Evolutionary conservation across 2,797 vertebrate species (phyloP).

Genomic region (Agapornis canus): DNA sequence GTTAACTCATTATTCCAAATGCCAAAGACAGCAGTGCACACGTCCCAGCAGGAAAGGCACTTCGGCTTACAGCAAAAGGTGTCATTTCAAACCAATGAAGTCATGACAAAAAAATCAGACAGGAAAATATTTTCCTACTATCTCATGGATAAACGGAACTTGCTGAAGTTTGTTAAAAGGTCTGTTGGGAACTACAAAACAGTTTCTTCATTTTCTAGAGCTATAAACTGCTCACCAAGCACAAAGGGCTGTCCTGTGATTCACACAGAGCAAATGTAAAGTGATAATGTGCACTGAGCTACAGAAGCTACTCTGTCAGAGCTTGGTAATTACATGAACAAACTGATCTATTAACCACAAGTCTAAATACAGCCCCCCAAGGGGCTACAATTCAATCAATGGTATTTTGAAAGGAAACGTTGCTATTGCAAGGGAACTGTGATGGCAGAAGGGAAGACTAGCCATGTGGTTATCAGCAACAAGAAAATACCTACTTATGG

Average conservation of each 20-base stretch:
- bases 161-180: neutral
- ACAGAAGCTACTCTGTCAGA: neutral
- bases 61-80: neutral
- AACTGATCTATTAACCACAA: slow-evolving; percentile 27
- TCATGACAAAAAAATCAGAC: slow-evolving; percentile 29
- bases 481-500: neutral
- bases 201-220: neutral
- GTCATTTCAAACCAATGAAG: slow-evolving; percentile 39
- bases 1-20: slow-evolving; percentile 1
- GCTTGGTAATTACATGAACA: slow-evolving; percentile 6
- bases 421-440: neutral
- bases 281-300: neutral
- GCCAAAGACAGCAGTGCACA: slow-evolving; percentile 34
- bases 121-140: slow-evolving; percentile 29
- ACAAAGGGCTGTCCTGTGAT: neutral
- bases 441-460: neutral
- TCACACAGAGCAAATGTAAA: slow-evolving; percentile 4
- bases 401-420: neutral
- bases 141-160: neutral
- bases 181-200: neutral
- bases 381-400: slow-evolving; percentile 1
- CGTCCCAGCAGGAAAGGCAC: slow-evolving; percentile 34
- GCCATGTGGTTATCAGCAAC: neutral
- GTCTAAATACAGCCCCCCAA: slow-evolving; percentile 48
- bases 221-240: neutral